A percentile compares a stretch with the other conserved stretches of the same genome.
phyloP scores from a whole-genome alignment of 1,140 invertebrate genomes.

The Dysdera silvatica region DNA sequence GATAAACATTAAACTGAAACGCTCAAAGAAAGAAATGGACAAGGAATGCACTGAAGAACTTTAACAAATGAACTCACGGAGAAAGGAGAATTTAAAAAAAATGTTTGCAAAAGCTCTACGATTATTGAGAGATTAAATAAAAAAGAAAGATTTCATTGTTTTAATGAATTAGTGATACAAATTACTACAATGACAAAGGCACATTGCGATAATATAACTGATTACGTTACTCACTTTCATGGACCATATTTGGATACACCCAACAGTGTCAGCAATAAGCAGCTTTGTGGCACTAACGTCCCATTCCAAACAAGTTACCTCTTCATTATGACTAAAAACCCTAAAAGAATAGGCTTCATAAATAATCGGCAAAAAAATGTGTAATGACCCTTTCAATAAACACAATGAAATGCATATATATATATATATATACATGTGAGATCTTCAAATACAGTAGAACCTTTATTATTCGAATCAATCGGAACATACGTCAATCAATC shows the following conservation, averaged over 20 bases:
- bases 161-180: too few relatives aligned
- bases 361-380: not conserved
- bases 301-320: constrained; percentile 74
- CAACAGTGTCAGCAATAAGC: constrained; percentile 63
- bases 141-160: too few relatives aligned
- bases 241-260: constrained; percentile 65
- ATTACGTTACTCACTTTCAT: constrained; percentile 46
- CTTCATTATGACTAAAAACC: constrained; percentile 46
- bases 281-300: constrained; percentile 68
- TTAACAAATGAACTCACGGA: too few relatives aligned
- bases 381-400: not conserved
- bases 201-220: not conserved
- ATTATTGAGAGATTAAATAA: too few relatives aligned
- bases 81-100: too few relatives aligned
- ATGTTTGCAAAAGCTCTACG: too few relatives aligned
- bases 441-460: not conserved
- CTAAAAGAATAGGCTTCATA: constrained; percentile 28
- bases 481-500: too few relatives aligned
- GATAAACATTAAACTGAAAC: too few relatives aligned
- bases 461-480: not conserved
- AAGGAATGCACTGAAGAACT: too few relatives aligned
- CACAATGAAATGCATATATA: not conserved
- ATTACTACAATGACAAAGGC: not conserved
- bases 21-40: too few relatives aligned
- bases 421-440: not conserved